A percentile compares a stretch with the other conserved stretches of the same genome.
These are phyloP conservation scores for Cheilosia vulpina DNA, from an alignment of 2,888 invertebrate species.

Conservation along the genomic window DNA sequence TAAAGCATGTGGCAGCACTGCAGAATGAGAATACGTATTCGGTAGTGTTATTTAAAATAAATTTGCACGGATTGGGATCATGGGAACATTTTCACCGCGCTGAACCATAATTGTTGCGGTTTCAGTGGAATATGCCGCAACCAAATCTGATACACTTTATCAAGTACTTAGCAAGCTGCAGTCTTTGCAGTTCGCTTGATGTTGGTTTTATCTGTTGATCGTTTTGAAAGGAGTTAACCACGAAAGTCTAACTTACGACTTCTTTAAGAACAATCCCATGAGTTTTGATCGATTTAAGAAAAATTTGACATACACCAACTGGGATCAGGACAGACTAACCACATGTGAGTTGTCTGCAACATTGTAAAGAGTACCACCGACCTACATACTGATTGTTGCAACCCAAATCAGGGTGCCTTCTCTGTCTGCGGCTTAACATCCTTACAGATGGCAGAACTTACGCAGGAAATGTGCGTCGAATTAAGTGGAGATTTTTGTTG, in stretches of 20 bases:
- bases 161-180: not conserved
- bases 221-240: conserved; percentile 5
- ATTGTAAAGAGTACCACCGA: not conserved
- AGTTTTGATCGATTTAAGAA: not conserved
- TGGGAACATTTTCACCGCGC: too few species aligned
- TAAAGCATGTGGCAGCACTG: too few species aligned
- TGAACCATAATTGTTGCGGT: too few species aligned
- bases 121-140: not conserved
- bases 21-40: too few species aligned
- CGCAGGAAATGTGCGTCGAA: too few species aligned
- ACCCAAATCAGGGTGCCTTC: too few species aligned
- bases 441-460: too few species aligned
- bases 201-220: not conserved
- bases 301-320: not conserved
- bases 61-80: too few species aligned
- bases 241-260: conserved; percentile 13
- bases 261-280: not conserved
- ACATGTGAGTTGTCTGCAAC: not conserved
- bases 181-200: not conserved
- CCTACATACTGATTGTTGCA: too few species aligned
- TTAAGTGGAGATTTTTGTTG: too few species aligned
- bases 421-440: too few species aligned
- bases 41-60: too few species aligned
- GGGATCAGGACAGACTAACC: not conserved
- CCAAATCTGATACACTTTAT: not conserved